phyloP scores from a whole-genome alignment of 2,113 vertebrate genomes.

The Tauraco erythrolophus region DNA sequence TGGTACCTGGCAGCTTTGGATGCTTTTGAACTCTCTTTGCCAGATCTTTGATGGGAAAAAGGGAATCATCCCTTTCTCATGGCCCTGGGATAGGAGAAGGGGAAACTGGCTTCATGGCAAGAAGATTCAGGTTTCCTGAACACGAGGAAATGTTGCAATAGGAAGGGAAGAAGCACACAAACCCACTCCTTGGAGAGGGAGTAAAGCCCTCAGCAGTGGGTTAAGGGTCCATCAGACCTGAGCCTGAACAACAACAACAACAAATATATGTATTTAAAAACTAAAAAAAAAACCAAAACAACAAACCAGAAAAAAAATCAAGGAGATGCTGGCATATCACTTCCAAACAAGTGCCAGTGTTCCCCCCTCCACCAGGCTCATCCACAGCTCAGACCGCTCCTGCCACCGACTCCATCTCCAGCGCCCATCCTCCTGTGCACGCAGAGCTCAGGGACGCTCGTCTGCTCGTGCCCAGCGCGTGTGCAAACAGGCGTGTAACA shows the following conservation, averaged over 20 bases:
- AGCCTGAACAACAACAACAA: background rate
- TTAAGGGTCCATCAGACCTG: background rate
- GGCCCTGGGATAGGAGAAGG: background rate
- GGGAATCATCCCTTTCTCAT: background rate
- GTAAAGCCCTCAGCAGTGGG: background rate
- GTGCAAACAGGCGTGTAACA: background rate
- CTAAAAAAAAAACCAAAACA: background rate
- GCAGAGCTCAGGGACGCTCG: background rate
- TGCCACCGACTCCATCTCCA: background rate
- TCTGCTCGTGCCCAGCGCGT: fast-evolving
- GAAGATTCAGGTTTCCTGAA: background rate
- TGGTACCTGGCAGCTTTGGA: background rate
- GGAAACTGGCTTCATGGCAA: background rate
- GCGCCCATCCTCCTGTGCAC: background rate
- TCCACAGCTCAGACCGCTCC: background rate
- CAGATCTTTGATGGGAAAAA: background rate
- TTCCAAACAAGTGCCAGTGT: background rate
- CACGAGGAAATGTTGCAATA: fast-evolving
- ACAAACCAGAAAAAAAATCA: background rate
- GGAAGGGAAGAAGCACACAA: background rate
- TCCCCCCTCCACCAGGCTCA: background rate
- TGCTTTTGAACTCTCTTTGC: background rate
- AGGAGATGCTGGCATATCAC: background rate
- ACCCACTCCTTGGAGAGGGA: background rate
- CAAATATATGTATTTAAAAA: background rate